Evolutionary conservation across 2,888 invertebrate genomes (phyloP).

Genomic region (Lasioglossum leucozonium): DNA sequence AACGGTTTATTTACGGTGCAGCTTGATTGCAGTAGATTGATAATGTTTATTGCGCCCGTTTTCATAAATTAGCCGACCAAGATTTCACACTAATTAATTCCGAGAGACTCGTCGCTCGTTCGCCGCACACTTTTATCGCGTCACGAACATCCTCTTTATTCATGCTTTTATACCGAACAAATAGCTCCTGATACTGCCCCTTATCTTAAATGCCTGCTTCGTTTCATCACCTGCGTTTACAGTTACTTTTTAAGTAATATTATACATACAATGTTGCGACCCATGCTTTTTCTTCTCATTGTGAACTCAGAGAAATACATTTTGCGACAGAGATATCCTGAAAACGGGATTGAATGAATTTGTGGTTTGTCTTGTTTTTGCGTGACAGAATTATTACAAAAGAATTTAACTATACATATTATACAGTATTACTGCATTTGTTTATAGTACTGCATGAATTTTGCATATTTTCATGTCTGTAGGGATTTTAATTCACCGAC

Average conservation of each 20-base stretch:
- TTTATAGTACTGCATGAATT: no score
- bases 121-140: neutral
- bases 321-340: no score
- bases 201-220: neutral
- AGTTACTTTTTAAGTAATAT: neutral
- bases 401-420: no score
- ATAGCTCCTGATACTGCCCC: neutral
- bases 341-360: no score
- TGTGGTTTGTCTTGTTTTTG: no score
- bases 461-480: no score
- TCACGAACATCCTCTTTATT: neutral
- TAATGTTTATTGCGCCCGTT: slow-evolving; percentile 5
- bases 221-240: neutral
- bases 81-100: neutral
- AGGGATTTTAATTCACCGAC: no score
- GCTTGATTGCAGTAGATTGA: neutral
- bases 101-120: neutral
- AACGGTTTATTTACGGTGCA: neutral
- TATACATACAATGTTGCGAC: neutral
- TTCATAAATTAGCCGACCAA: neutral
- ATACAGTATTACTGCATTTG: no score
- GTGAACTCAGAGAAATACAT: no score
- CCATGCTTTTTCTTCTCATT: no score
- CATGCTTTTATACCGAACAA: neutral
- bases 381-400: no score